These are phyloP conservation scores for Caenorhabditis virilis DNA, from an alignment of 2,888 invertebrate genomes.

Conservation along the genomic window DNA sequence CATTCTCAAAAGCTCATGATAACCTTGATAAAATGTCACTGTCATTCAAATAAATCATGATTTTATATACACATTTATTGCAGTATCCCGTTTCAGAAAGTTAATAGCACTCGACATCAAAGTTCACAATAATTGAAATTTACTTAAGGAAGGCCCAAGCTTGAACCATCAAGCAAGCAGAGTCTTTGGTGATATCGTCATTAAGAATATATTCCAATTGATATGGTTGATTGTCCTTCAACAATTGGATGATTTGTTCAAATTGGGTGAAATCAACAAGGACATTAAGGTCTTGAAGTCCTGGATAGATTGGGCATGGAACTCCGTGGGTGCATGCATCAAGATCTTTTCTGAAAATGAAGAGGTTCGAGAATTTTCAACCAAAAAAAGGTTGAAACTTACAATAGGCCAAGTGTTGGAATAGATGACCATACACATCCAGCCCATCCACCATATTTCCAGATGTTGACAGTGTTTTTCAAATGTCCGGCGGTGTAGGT, in stretches of 20 bases:
- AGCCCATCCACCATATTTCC: constrained; percentile 51
- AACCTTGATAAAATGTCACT: too few species aligned
- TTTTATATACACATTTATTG: constrained; percentile 3
- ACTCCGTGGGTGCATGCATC: constrained; percentile 41
- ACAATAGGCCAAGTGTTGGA: constrained; percentile 54
- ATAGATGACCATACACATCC: constrained; percentile 52
- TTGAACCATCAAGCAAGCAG: constrained; percentile 44
- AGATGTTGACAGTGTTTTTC: constrained; percentile 52
- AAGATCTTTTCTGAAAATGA: constrained; percentile 29
- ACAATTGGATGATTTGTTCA: constrained; percentile 32
- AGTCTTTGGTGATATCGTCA: constrained; percentile 31
- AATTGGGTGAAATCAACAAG: constrained; percentile 41
- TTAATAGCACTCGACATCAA: not conserved
- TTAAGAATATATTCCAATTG: constrained; percentile 41
- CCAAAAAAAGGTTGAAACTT: constrained; percentile 23
- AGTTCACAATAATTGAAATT: not conserved
- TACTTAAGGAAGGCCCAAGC: constrained; percentile 49
- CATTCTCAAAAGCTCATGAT: too few species aligned
- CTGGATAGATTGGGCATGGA: constrained; percentile 40
- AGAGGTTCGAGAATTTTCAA: not conserved
- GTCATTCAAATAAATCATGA: too few species aligned
- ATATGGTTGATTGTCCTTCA: constrained; percentile 46
- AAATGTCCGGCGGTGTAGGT: constrained; percentile 42
- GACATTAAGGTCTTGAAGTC: constrained; percentile 27
- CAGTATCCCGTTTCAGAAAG: not conserved